Evolutionary conservation across 2,797 vertebrate genomes (phyloP), one percentile per base, ranked within the genome.

Genomic region (Lycodopsis pacificus): DNA sequence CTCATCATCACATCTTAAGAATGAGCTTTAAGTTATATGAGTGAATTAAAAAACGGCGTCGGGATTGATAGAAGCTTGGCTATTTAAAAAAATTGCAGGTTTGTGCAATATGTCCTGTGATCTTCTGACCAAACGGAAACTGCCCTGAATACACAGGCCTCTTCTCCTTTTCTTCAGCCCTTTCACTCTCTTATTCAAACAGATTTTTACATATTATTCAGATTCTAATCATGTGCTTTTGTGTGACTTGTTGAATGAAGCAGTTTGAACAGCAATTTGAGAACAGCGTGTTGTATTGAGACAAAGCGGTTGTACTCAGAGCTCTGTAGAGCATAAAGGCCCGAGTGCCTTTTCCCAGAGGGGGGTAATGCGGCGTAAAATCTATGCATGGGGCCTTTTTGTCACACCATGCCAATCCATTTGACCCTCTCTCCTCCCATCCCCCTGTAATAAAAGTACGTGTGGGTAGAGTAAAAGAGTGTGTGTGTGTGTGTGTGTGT

Each of bases 281-380:
- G 65, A 20, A 44, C 44, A 80, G 11, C 61, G 30, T 69, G 44
- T 25, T 36, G 5, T 57, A 7, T 2, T 11, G 71, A 86, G 72
- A 90, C 80, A 90, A 90, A 87, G 81, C 80, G 87, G 86, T 84
- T 86, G 76, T 72, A 77, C 79, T 74, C 32, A 53, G 79, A 77
- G 71, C 12, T 65, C 56, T 71, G 66, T 51, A 40, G 62, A 78
- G 81, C 54, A 84, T 74, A 81, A 86, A 71, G 58, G 67, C 48
- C 61, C 22, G 63, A 76, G 40, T 76, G 83, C 57, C 83, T 84
- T 88, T 85, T 84, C 87, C 90, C 74, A 89, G 88, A 88, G 76
- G 80, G 65, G 34, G 36, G 77, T 82, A 92, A 90, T 64, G 70
- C 62, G 65, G 89, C 80, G 57, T 80, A 84, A 93, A 93, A 94